Evolutionary conservation across 2,888 invertebrate genomes (phyloP), one percentile per base, ranked within the genome.

Genomic region (Xestia sexstrigata): DNA sequence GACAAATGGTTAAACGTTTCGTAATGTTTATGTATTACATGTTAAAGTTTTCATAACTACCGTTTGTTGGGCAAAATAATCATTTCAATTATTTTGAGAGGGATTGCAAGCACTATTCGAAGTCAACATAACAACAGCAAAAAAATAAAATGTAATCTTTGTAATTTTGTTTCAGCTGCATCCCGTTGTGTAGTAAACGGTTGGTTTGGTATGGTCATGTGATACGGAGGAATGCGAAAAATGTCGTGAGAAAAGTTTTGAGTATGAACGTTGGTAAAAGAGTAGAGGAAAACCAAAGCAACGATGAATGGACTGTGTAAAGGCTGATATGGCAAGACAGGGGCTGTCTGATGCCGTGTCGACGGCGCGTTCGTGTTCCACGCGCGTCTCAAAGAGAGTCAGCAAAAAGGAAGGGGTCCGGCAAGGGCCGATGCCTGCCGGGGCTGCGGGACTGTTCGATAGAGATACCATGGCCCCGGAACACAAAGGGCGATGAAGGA

Each of bases 1-100:
- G 81, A 86, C 74, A 74, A 74, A 87, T 81, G 35, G 45, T 76
- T 17, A 62, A 58, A 65, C 15, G 70, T 79, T 84, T 49, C 72
- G 63, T 76, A 70, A 76, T 67, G 8, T 52, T 75, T 80, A 70
- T 74, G 45, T 35, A 52, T 62, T 70, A 23, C 23, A 66, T 76
- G 68, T 73, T 81, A 75, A 77, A 67, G 23, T 77, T 73, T 74
- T 62, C 55, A 42, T 26, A 77, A 45, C 70, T 71, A n/a, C 47
- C 4, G 20, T 62, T 65, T 68, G 52, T 71, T 82, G 5, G 9
- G 39, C 62, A 76, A 30, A 76, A 49, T 55, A 42, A 42, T 9
- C 9, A 39, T 42, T 8, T 13, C 17, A 1, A n/a, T 74, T 74
- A 75, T 35, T 52, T 26, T n/a, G 1, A 39, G 1, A 2, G n/a